Evolutionary conservation across 2,113 vertebrate species (phyloP).

Genomic region (Notechis scutatus): DNA sequence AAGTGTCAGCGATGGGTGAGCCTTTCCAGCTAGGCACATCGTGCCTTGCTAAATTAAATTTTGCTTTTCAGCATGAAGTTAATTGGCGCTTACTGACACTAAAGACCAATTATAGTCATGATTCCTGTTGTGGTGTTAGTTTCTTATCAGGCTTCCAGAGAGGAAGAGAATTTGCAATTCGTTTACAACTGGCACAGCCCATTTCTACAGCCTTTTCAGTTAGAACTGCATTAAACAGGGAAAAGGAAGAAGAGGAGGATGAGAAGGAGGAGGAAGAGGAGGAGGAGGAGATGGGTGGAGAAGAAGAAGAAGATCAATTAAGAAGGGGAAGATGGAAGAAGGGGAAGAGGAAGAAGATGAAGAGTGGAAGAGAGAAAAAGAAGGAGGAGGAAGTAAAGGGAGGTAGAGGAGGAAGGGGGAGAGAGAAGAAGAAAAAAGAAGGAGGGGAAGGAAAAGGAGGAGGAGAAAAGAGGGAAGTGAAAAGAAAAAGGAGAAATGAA

Average conservation of each 20-base stretch:
- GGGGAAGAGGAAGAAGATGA: neutral
- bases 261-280: too few species aligned
- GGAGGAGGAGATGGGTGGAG: too few species aligned
- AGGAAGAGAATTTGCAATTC: slow-evolving; percentile 41
- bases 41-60: slow-evolving; percentile 34
- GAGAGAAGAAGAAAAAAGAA: too few species aligned
- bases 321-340: neutral
- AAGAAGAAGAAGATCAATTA: neutral
- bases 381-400: neutral
- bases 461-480: neutral
- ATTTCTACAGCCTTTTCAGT: slow-evolving; percentile 33
- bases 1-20: slow-evolving; percentile 9
- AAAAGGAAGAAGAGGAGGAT: neutral
- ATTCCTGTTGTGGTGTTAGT: slow-evolving; percentile 33
- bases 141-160: slow-evolving; percentile 36
- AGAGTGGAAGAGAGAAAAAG: neutral
- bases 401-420: too few species aligned
- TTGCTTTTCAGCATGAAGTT: slow-evolving; percentile 26
- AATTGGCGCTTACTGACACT: slow-evolving; percentile 15
- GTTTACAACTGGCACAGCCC: slow-evolving; percentile 33
- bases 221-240: slow-evolving; percentile 36
- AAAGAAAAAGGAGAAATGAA: neutral
- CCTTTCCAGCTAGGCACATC: neutral
- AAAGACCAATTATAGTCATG: slow-evolving; percentile 48
- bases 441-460: neutral